phyloP scores from a whole-genome alignment of 2,888 invertebrate genomes.

The Auanema sp. region DNA sequence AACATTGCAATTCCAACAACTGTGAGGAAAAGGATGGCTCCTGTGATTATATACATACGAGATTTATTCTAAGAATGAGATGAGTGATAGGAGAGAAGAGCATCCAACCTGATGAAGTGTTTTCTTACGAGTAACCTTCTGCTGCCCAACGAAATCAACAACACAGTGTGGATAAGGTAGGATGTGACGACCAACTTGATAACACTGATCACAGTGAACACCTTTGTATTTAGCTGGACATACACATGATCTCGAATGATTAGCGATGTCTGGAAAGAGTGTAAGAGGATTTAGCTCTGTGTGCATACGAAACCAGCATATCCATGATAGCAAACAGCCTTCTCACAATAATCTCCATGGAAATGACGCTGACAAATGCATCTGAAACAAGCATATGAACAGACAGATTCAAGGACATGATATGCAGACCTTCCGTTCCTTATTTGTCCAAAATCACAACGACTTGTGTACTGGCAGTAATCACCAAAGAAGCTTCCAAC shows the following conservation, averaged over 20 bases:
- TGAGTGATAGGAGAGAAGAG: background rate
- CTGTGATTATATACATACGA: slow-evolving; percentile 18
- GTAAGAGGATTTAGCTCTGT: background rate
- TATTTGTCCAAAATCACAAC: slow-evolving; percentile 48
- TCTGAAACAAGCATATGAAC: slow-evolving; percentile 12
- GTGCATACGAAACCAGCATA: slow-evolving; percentile 42
- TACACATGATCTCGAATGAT: slow-evolving; percentile 42
- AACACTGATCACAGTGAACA: slow-evolving; percentile 50
- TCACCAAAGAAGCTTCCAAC: slow-evolving; percentile 58
- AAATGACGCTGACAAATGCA: slow-evolving; percentile 54
- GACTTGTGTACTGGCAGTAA: slow-evolving; percentile 55
- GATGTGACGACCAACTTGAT: slow-evolving; percentile 25
- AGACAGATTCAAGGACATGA: background rate
- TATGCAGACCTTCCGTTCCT: slow-evolving; percentile 38
- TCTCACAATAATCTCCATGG: slow-evolving; percentile 58
- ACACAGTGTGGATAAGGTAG: slow-evolving; percentile 32
- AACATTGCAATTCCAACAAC: slow-evolving; percentile 14
- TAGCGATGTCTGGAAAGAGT: slow-evolving; percentile 27
- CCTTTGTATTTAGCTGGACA: slow-evolving; percentile 55
- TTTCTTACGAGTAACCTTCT: slow-evolving; percentile 17
- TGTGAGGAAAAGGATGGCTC: slow-evolving; percentile 14
- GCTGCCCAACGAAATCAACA: slow-evolving; percentile 17
- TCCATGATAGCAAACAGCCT: slow-evolving; percentile 56
- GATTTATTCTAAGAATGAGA: slow-evolving; percentile 18
- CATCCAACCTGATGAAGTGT: slow-evolving; percentile 14